A percentile compares a stretch with the other conserved stretches of the same genome.
Evolutionary conservation across 1,140 invertebrate species (phyloP).

Genomic region (Galendromus occidentalis): DNA sequence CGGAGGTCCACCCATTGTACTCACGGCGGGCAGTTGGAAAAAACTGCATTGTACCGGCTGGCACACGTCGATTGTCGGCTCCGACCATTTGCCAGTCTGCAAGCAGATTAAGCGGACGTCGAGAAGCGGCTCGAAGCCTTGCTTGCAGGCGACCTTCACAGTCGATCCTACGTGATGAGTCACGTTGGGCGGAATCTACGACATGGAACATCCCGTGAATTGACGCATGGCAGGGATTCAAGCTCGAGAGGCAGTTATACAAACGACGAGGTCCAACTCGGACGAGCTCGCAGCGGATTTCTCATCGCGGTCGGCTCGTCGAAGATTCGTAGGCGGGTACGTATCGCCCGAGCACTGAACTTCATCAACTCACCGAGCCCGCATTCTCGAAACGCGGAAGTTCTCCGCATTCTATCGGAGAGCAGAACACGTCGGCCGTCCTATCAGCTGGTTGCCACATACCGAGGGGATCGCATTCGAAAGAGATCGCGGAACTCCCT

Average conservation of each 20-base stretch:
- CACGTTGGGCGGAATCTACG: background rate
- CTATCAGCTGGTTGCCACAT: background rate
- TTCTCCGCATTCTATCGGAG: background rate
- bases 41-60: background rate
- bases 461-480: background rate
- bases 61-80: background rate
- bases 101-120: slow-evolving; percentile 1
- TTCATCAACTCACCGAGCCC: background rate
- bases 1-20: no score
- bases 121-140: background rate
- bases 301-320: no score
- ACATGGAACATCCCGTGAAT: background rate
- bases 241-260: no score
- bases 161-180: background rate
- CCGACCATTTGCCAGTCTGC: background rate
- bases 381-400: background rate
- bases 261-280: no score
- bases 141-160: background rate
- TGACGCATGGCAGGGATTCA: background rate
- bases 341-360: background rate
- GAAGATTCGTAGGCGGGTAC: no score
- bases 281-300: no score
- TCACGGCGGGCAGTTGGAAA: background rate
- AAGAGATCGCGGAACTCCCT: background rate
- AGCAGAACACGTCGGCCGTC: background rate